Evolutionary conservation across 2,797 vertebrate species (phyloP), one percentile per base, ranked within the genome.

Genomic region (Macrochelys suwanniensis): DNA sequence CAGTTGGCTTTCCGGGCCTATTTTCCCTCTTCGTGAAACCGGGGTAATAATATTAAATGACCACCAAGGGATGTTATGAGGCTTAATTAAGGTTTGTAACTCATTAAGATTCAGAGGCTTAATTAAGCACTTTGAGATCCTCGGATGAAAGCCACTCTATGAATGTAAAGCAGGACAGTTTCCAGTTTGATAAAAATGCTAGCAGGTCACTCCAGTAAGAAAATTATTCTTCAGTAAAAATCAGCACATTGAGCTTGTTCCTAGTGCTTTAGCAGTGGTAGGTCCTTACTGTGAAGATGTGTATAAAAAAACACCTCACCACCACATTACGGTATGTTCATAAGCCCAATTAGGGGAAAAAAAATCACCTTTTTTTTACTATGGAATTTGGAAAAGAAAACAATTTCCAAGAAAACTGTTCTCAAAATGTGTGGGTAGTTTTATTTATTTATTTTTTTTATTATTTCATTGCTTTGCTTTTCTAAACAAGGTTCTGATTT

Each of bases 401-500:
- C 7, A 71, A 61, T 90, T 85, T 49, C 42, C n/a, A 84, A n/a
- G 26, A 65, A 92, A 92, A 84, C 7, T 1, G 0, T 84, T 65
- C 65, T 21, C 11, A 82, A 95, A 87, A 89, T 3, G 4, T 5
- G 31, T 45, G 90, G 84, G 2, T 4, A 3, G 61, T 19, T 68
- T 68, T 65, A 42, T 42, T 42, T 42, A 42, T 0, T 7, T 51
- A 59, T 37, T n/a, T 59, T 59, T 0, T 7, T 54, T 68, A 45
- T 83, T 13, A 57, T 61, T 82, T 59, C 84, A 45, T 79, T 21
- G 4, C 17, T 47, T 33, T 45, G 59, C 51, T 68, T 80, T 61
- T 47, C 50, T 78, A 94, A 95, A 79, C n/a, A n/a, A 91, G 88
- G 89, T 93, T 94, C 92, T 4, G 57, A 92, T 85, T 96, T 96